Evolutionary conservation across 2,888 invertebrate genomes (phyloP), one percentile per base, ranked within the genome.

Genomic region (Pterostichus madidus): DNA sequence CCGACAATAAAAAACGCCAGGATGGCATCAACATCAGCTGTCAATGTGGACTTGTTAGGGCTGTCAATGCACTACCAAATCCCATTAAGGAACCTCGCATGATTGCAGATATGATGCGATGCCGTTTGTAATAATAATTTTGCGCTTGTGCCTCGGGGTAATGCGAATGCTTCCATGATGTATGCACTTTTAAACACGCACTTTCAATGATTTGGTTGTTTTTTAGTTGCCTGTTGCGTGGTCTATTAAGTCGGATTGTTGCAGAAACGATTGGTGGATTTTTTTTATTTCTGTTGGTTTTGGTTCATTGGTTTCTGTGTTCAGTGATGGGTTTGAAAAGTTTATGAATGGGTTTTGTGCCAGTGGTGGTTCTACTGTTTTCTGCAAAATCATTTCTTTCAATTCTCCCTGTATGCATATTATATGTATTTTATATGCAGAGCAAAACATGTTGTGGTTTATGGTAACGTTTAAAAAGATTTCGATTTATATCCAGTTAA

Each of bases 31-130:
- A 39, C 73, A 49, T 76, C 77, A 77, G 68, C 83, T 83, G 83
- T 83, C 83, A 83, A 83, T 83, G 83, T 77, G 77, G 77, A 77
- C 83, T 83, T 83, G 83, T 83, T 83, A 83, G 83, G 61, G 64
- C 77, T 77, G 76, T 76, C 77, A 76, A 77, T 77, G 76, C 68
- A 46, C 81, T 68, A 64, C 83, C 76, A 83, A 83, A 83, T 83
- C 83, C 83, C 83, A 83, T 83, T 83, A 83, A 83, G 64, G 77
- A 52, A 32, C 44, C 83, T 68, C 73, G 59, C 71, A 81, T 80
- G 80, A 80, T 80, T 80, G 80, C 80, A 68, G 71, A 46, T 71
- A 80, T 61, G 56, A 39, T 61, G 79, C 64, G 64, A 59, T 6
- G 61, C 44, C 17, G 31, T 80, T 49, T 64, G 79, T 44, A 80